These are phyloP conservation scores for Colinus virginianus DNA, from an alignment of 2,113 vertebrate genomes.

Conservation along the genomic window DNA sequence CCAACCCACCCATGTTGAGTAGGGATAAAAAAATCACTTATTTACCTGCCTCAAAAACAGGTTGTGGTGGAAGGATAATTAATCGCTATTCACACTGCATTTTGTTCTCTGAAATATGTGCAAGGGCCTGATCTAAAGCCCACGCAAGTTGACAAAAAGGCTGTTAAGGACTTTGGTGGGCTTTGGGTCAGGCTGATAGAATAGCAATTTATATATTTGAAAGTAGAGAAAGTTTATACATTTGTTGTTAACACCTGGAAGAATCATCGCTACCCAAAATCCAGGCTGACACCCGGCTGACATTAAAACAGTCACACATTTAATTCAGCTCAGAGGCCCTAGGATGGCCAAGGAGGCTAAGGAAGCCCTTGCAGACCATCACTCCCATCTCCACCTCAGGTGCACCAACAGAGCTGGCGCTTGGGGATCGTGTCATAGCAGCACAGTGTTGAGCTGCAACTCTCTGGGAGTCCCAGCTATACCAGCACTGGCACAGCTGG, in stretches of 20 bases:
- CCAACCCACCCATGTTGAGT: not conserved
- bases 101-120: not conserved
- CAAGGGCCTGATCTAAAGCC: not conserved
- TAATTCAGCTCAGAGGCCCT: not conserved
- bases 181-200: not conserved
- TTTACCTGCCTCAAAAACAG: not conserved
- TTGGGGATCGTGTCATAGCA: not conserved
- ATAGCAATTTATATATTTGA: not conserved
- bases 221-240: not conserved
- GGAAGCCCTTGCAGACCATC: not conserved
- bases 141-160: not conserved
- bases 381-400: not conserved
- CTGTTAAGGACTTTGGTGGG: not conserved
- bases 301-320: not conserved
- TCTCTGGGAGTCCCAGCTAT: not conserved
- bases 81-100: not conserved
- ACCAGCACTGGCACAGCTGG: not conserved
- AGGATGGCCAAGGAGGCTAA: not conserved
- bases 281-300: not conserved
- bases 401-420: fast-evolving
- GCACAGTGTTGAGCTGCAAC: not conserved
- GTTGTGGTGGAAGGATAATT: not conserved
- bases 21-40: not conserved
- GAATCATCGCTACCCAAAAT: not conserved
- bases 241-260: not conserved